Percentiles rank a stretch among this genome's conserved stretches.
These are phyloP conservation scores for Platycercus adscitus DNA, from an alignment of 2,113 vertebrate genomes.

Conservation along the genomic window DNA sequence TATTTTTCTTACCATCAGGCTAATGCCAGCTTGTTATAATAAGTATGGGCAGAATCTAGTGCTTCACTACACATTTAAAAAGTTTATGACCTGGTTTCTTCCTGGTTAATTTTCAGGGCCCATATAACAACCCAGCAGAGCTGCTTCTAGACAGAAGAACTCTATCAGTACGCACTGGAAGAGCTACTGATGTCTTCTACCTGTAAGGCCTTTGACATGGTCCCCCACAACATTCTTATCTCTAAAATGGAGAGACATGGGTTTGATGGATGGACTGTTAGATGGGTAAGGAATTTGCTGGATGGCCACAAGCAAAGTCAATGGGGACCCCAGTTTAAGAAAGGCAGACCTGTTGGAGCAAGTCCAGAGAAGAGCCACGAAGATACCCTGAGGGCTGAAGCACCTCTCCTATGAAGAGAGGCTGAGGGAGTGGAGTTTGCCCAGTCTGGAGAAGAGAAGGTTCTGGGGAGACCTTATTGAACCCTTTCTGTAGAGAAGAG, in stretches of 20 bases:
- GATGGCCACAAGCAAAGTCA: background rate
- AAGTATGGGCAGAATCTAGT: background rate
- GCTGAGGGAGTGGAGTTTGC: background rate
- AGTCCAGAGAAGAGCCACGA: background rate
- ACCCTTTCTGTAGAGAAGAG: accelerated
- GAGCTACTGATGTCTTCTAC: background rate
- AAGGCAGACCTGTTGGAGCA: background rate
- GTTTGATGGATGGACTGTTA: background rate
- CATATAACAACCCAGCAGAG: background rate
- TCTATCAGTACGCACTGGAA: background rate
- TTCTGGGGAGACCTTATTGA: background rate
- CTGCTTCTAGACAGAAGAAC: background rate
- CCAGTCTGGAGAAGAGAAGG: background rate
- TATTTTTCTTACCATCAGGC: background rate
- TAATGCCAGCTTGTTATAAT: background rate
- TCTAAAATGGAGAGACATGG: background rate
- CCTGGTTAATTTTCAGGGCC: background rate
- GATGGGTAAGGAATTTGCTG: background rate
- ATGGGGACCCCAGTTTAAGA: background rate
- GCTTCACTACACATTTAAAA: background rate
- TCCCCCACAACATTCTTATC: background rate
- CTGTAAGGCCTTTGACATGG: background rate
- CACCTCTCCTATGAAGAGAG: background rate
- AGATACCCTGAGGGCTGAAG: background rate
- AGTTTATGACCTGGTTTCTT: background rate